These are phyloP conservation scores for Strix uralensis DNA, from an alignment of 2,113 vertebrate genomes.

Conservation along the genomic window DNA sequence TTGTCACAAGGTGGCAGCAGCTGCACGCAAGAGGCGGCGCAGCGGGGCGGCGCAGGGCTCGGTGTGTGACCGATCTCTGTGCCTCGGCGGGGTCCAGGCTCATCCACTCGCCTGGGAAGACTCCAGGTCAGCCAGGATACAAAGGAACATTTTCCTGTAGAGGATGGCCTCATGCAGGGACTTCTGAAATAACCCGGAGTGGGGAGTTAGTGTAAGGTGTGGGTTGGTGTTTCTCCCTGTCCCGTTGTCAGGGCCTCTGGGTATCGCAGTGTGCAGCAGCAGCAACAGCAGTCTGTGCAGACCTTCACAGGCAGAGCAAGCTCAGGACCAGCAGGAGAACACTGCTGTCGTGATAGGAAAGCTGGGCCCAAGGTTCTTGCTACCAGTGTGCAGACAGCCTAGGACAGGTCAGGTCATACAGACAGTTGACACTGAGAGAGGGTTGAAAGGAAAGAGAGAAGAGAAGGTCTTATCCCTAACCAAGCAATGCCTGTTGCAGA, in stretches of 20 bases:
- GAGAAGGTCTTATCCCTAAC: background rate
- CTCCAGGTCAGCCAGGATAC: background rate
- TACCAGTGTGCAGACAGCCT: too few species aligned
- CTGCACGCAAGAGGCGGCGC: background rate
- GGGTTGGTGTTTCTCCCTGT: fast-evolving
- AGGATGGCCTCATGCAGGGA: fast-evolving
- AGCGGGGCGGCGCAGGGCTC: background rate
- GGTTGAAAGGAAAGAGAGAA: background rate
- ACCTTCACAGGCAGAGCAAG: background rate
- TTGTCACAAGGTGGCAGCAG: constrained; percentile 74
- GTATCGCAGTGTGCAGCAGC: fast-evolving
- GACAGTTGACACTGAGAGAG: background rate
- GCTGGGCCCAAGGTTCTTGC: background rate
- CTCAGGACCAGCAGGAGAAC: background rate
- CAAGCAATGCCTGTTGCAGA: background rate
- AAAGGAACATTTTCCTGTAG: fast-evolving
- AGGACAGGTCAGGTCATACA: background rate
- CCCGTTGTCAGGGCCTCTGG: fast-evolving
- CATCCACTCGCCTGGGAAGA: background rate
- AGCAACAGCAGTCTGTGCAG: background rate
- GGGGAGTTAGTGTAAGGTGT: fast-evolving
- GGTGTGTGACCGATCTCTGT: fast-evolving
- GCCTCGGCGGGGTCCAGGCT: background rate
- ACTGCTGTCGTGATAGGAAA: fast-evolving
- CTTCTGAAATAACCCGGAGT: background rate